Evolutionary conservation across 1,140 invertebrate genomes (phyloP), one percentile per base, ranked within the genome.

Genomic region (Diabrotica undecimpunctata): DNA sequence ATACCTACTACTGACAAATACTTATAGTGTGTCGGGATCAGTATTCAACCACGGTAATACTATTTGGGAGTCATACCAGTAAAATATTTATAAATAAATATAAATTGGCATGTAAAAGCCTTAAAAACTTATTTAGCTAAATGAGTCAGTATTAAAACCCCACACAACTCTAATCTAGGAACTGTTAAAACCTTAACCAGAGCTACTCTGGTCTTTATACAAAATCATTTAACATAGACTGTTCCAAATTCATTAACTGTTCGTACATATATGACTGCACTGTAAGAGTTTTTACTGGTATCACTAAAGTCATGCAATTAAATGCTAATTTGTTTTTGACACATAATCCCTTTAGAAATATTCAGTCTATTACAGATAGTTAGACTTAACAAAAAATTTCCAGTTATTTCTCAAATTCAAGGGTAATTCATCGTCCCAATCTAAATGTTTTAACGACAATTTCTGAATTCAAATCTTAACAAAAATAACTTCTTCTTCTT

Each of bases 301-400:
- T 66, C 65, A 14, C 53, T 51, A 41, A 66, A 63, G n/a, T 58
- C 58, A 54, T 63, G 59, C n/a, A n/a, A n/a, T n/a, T n/a, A n/a
- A 10, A 62, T 10, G 62, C 68, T 51, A 41, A 59, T 51, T 13
- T 12, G 38, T 5, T 53, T 35, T 35, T 46, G 35, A 39, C 9
- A 41, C 46, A 66, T 9, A 10, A 38, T 11, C 9, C 14, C 12
- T 11, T 53, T 9, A 5, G 61, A 53, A 6, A 63, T 54, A 37
- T 54, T 63, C 14, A 63, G n/a, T 36, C 13, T 54, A 37, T 63
- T 63, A 6, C 54, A 11, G 5, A 54, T 7, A 6, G 36, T 10
- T 12, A 54, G 35, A 46, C 38, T 12, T 9, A 11, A 14, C 14
- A 7, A 63, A 63, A n/a, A n/a, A n/a, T 11, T 54, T n/a, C 61